Base-by-base conservation (phyloP, 2,797 vertebrate genomes). In the Anabacerthia variegaticeps region DNA sequence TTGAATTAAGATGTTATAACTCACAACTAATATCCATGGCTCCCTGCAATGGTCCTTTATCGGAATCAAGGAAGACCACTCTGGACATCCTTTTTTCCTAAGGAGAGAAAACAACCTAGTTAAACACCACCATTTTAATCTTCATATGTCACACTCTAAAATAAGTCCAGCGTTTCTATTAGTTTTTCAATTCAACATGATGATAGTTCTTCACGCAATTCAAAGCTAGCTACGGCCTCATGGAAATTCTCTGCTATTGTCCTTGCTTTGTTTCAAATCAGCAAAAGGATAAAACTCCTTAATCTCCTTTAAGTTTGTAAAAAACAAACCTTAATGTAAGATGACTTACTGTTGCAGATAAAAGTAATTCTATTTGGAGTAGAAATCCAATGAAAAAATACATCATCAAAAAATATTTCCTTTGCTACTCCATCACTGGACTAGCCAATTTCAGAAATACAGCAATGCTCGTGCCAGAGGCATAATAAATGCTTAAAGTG, bases 1-100 rank as follows among this genome's bases (percentile, higher is more conserved):
- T 54, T 78, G 72, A 95, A 96, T 94, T 92, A 95, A 88, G 52
- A 67, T 34, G 43, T 88, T 93, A 83, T 5, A 96, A 97, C 96
- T 97, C 94, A 97, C 96, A 88, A 85, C 81, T 73, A 78, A 88
- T 62, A 92, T 91, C 91, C 92, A 80, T 62, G 87, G 87, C 85
- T 94, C 54, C 68, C 83, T 85, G 87, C 79, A 94, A 62, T 78
- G 79, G 93, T 93, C 85, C 95, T 97, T 96, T 91, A 88, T 44
- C 0, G 2, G 94, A 96, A 92, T 80, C 85, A 84, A 88, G 82
- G 87, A 96, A 90, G 56, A 90, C 56, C 89, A 93, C 48, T 20
- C 73, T 48, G 78, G 78, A 93, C 92, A 96, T 95, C 62, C 83
- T 93, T 79, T 92, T 78, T 62, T 65, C 92, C 93, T 96, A 86